Evolutionary conservation across 1,140 invertebrate genomes (phyloP), one percentile per base, ranked within the genome.

Genomic region (Heterodera schachtii): DNA sequence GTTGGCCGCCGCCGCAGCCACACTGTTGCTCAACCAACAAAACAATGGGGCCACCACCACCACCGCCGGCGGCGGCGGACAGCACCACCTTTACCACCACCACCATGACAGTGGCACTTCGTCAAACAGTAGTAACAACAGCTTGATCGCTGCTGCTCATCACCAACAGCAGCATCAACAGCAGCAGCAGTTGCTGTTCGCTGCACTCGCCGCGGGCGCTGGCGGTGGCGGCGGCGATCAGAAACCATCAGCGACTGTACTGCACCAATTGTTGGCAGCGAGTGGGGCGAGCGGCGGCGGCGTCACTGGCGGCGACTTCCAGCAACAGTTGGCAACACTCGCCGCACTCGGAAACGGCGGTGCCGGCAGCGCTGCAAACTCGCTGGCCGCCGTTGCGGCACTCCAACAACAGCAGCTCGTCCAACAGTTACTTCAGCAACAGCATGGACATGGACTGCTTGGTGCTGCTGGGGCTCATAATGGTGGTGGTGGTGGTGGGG

Each of bases 321-420:
- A 80, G 41, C 82, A 83, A n/a, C 82, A 83, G 8, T 60, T 84
- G 60, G 52, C 82, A 16, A 57, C 73, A 16, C 60, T 82, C 44
- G 52, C 85, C 70, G 43, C 47, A 21, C 21, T 78, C 31, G 31
- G 31, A 41, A 31, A 69, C 47, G 43, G 44, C 73, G 21, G 74
- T 49, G 75, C 21, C 11, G 57, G 1, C 57, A 16, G 16, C 57
- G 11, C 57, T 1, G 16, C 44, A n/a, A 49, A 47, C 9, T 21
- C 80, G 46, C 19, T 83, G 44, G 80, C 71, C 31, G 80, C 70
- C 80, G 31, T 41, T 73, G 60, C 66, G 64, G 76, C 82, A 84
- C 95, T 84, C 94, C 95, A 80, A 94, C 94, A 74, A 93, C 94
- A 74, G 93, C 94, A 57, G 77, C 94, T 93, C 78, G 93, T 93